Conservation (phyloP, 2,888 invertebrate species). For the Selenia dentaria region DNA sequence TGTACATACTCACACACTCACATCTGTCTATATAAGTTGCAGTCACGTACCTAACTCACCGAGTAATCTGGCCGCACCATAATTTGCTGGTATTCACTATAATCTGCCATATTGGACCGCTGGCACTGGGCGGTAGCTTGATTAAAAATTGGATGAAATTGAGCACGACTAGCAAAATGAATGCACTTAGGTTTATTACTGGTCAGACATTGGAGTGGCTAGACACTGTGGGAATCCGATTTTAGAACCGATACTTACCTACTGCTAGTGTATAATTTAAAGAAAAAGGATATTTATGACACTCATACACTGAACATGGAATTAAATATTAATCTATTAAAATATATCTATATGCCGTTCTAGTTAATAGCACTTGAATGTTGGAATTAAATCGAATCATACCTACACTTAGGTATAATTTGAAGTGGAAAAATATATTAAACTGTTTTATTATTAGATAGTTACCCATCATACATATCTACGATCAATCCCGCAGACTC, state of each 20-base stretch:
- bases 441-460: no score
- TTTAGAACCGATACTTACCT: constrained; percentile 9
- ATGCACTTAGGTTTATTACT: constrained; percentile 47
- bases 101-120: constrained; percentile 77
- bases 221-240: constrained; percentile 44
- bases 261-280: not conserved
- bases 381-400: no score
- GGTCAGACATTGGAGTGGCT: constrained; percentile 28
- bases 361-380: no score
- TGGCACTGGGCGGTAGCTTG: constrained; percentile 71
- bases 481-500: no score
- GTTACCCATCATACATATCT: no score
- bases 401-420: no score
- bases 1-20: constrained; percentile 1
- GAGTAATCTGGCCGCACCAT: constrained; percentile 61
- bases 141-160: constrained; percentile 74
- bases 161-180: constrained; percentile 59
- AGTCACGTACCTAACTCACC: constrained; percentile 63
- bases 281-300: no score
- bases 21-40: constrained; percentile 53
- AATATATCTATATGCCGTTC: no score
- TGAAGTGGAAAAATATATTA: no score
- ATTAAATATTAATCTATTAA: no score
- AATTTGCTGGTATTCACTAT: constrained; percentile 52
- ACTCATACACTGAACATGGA: no score